Evolutionary conservation across 2,113 vertebrate genomes (phyloP), one percentile per base, ranked within the genome.

Genomic region (Gyps fulvus): DNA sequence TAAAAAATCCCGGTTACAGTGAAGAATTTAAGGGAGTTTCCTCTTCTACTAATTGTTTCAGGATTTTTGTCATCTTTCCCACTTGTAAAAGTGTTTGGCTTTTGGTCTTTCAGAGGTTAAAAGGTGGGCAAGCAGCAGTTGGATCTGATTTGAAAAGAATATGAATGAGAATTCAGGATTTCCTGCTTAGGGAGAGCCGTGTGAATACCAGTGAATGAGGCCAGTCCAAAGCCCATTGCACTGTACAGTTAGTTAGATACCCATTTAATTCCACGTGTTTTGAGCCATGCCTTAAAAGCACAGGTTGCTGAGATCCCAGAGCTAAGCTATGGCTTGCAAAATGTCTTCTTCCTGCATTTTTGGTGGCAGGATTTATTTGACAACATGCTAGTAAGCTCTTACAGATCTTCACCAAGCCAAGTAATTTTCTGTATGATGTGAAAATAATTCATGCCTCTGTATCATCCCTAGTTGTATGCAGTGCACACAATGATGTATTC

Each of bases 31-130:
- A 73, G 57, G 52, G 58, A 69, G n/a, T 90, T 93, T 87, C 65
- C 76, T 86, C 20, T 83, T 83, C 34, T 90, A 8, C 9, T 67
- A 5, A 57, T 71, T 66, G 50, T 40, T 96, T 88, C 29, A 70
- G 63, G 42, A 86, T 90, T 92, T 95, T 85, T 94, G 89, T 92
- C 31, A 69, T 61, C 9, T 71, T 58, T 92, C 34, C n/a, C 45
- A 36, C 45, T 89, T 67, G 8, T 65, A 50, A 71, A 80, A 87
- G 45, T 54, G 15, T 91, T 88, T 91, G 69, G 32, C 22, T 72
- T 92, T 86, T 80, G 59, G 86, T 94, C 43, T 80, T 92, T 72
- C 21, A 63, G 84, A 96, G 85, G 72, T 96, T 94, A 81, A 89
- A 95, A 96, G 74, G 89, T 95, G 78, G 71, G 61, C 52, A 85